A percentile compares a stretch with the other conserved stretches of the same genome.
phyloP scores from a whole-genome alignment of 2,797 vertebrate genomes.

The Hybognathus amarus region DNA sequence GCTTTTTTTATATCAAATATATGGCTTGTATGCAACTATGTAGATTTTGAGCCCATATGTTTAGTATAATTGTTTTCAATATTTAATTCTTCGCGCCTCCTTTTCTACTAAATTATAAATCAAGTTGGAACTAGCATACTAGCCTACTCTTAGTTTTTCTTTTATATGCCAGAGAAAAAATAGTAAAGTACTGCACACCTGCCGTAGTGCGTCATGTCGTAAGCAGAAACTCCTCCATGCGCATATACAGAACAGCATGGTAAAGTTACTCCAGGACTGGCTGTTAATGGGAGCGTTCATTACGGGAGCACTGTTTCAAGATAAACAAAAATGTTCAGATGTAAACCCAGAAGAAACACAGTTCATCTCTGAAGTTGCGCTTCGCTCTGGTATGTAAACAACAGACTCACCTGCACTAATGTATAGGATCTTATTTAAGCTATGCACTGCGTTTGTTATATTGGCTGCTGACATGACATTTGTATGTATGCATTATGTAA shows the following conservation, averaged over 20 bases:
- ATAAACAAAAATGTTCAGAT: background rate
- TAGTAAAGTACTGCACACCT: constrained; percentile 16
- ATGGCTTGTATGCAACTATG: background rate
- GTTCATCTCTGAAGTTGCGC: background rate
- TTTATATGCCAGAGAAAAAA: background rate
- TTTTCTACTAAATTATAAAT: background rate
- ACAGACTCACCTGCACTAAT: constrained; percentile 22
- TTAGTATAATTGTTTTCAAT: background rate
- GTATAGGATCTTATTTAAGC: background rate
- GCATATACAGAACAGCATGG: background rate
- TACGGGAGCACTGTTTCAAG: background rate
- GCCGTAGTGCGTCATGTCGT: constrained; percentile 45
- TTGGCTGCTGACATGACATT: background rate
- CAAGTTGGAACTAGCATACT: background rate
- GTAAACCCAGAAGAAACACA: background rate
- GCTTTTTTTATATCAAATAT: background rate
- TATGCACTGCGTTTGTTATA: background rate
- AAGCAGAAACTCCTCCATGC: background rate
- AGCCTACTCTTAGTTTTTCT: background rate
- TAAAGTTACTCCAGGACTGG: background rate
- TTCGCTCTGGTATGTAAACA: constrained; percentile 44
- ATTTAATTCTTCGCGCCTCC: background rate
- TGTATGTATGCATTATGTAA: background rate
- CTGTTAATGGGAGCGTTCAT: background rate
- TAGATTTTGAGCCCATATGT: background rate